Evolutionary conservation across 2,888 invertebrate genomes (phyloP), one percentile per base, ranked within the genome.

Genomic region (Leptopilina drosophilae): DNA sequence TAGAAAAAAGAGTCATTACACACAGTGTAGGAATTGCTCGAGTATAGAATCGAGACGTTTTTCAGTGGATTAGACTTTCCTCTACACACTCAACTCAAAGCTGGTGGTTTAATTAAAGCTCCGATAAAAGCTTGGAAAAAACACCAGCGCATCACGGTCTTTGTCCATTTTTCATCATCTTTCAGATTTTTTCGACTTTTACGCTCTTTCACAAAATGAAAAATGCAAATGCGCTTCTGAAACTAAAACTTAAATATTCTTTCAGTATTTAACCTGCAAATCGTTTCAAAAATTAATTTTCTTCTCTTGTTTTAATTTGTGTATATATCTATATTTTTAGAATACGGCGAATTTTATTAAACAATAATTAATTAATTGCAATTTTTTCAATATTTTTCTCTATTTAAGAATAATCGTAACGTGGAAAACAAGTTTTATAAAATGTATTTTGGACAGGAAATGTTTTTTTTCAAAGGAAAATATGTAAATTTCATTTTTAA

Each of bases 61-160:
- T 20, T 67, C 20, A 49, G 20, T 20, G 67, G 67, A 67, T 69
- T 69, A 69, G 53, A 69, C 53, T 53, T 49, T 49, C 12, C 49
- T 49, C 49, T 8, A 14, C 5, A 46, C 46, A 49, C 49, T 67
- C 49, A 20, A 67, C 67, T 46, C 49, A 67, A 67, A 67, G 67
- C 67, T 67, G 20, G 67, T 67, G 67, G 67, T 67, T 67, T 67
- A 67, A 67, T 67, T 67, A 67, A 67, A 67, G 15, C 67, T 20
- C 20, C 49, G 49, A 67, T 67, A 49, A 67, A 67, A 67, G 67
- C 67, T 67, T 49, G 20, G 20, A 49, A 67, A 67, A 49, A 49
- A 67, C 49, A 46, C 46, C 12, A 67, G 67, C 46, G 46, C 67
- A 67, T 26, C 40, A 66, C 12, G 26, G 20, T 49, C 15, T 49